Evolutionary conservation across 2,888 invertebrate genomes (phyloP).

Genomic region (Agrilus biguttatus): DNA sequence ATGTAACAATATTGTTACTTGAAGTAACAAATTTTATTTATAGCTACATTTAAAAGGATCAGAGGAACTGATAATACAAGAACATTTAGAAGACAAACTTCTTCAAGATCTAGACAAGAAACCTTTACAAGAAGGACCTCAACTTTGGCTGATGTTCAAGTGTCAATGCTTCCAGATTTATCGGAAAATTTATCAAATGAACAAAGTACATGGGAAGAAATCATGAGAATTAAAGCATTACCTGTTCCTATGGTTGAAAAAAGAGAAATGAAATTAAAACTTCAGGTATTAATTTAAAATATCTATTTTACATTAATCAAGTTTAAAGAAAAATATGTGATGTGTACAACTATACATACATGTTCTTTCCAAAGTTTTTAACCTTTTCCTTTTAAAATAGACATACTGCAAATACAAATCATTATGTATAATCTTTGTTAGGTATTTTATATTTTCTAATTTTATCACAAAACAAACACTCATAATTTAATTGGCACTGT

Average conservation of each 20-base stretch:
- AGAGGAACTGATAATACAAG: conserved; percentile 39
- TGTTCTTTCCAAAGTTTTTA: no score
- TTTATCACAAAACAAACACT: no score
- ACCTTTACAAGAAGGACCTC: conserved; percentile 39
- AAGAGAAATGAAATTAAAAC: conserved; percentile 59
- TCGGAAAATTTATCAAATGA: conserved; percentile 72
- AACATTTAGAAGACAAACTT: conserved; percentile 45
- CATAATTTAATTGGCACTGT: no score
- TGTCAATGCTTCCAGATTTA: conserved; percentile 70
- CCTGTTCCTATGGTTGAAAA: conserved; percentile 74
- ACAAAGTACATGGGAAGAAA: conserved; percentile 72
- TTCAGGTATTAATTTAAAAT: conserved; percentile 42
- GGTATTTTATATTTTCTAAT: no score
- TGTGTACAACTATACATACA: no score
- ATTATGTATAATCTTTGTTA: no score
- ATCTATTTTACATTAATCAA: no score
- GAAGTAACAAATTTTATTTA: neutral
- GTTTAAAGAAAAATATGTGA: no score
- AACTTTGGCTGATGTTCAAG: conserved; percentile 48
- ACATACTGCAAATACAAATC: no score
- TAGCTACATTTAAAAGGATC: conserved; percentile 53
- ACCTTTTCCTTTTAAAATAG: no score
- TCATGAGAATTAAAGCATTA: conserved; percentile 73
- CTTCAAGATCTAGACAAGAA: conserved; percentile 35
- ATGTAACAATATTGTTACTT: neutral